phyloP scores from a whole-genome alignment of 2,888 invertebrate genomes.

The Tethea ocularis region DNA sequence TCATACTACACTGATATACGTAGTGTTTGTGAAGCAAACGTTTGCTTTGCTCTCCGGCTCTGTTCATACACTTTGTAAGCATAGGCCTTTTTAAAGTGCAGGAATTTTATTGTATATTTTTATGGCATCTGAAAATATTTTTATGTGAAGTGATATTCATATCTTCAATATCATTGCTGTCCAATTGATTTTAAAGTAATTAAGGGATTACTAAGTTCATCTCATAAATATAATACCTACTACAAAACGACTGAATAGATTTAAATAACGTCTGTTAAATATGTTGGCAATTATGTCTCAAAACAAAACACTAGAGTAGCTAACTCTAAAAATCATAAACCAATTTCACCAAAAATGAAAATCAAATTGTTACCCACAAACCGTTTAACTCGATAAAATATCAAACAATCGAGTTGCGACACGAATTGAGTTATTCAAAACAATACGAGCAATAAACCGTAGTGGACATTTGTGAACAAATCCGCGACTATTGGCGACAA shows the following conservation, averaged over 20 bases:
- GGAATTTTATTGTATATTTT: conserved; percentile 31
- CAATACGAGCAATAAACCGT: conserved; percentile 28
- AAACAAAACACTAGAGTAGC: too few relatives aligned
- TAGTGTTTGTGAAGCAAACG: conserved; percentile 18
- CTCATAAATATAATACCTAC: too few relatives aligned
- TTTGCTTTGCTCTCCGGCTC: conserved; percentile 8
- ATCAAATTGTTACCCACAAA: background rate
- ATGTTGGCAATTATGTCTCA: background rate
- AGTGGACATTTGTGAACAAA: conserved; percentile 25
- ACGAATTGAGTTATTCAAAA: conserved; percentile 30
- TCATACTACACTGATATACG: conserved; percentile 7
- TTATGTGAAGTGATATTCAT: background rate
- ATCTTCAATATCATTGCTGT: too few relatives aligned
- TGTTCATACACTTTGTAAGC: background rate
- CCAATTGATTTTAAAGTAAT: too few relatives aligned
- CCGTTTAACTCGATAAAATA: background rate
- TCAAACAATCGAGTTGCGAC: background rate
- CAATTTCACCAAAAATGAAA: background rate
- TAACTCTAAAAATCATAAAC: background rate
- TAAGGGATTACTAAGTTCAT: too few relatives aligned
- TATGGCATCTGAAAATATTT: background rate
- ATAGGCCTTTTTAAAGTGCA: conserved; percentile 4
- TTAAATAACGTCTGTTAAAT: too few relatives aligned
- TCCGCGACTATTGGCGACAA: conserved; percentile 13
- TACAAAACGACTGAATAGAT: too few relatives aligned